A percentile compares a stretch with the other conserved stretches of the same genome.
Conservation (phyloP, 1,140 invertebrate species). For the Spodoptera litura region DNA sequence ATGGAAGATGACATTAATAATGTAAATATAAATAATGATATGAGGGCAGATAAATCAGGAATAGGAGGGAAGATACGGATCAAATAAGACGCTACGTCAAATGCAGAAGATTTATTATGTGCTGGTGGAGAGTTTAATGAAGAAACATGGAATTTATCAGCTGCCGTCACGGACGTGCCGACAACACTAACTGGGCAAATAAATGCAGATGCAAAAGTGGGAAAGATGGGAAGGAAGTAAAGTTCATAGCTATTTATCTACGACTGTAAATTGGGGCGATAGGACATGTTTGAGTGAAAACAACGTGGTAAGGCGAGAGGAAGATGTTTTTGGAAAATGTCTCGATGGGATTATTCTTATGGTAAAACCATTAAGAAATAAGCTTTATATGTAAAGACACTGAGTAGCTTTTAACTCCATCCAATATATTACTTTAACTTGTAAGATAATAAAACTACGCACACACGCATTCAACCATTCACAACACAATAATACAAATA, state of each 20-base stretch:
- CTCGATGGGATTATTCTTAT: neutral
- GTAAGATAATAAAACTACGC: too few species aligned
- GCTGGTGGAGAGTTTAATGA: conserved; percentile 39
- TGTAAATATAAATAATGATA: conserved; percentile 18
- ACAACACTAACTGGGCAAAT: conserved; percentile 44
- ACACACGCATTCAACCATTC: neutral
- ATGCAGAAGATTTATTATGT: conserved; percentile 51
- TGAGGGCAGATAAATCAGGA: conserved; percentile 31
- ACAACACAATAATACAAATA: neutral
- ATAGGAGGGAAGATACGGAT: conserved; percentile 45
- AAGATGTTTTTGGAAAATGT: neutral
- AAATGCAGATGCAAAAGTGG: conserved; percentile 43
- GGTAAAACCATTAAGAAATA: neutral
- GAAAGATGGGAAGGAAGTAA: neutral
- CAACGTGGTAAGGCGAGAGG: neutral
- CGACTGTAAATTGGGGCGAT: neutral
- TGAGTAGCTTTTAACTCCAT: neutral
- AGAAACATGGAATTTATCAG: conserved; percentile 50
- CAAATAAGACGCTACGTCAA: conserved; percentile 40
- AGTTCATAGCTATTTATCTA: neutral
- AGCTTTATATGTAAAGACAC: too few species aligned
- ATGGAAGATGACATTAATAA: conserved; percentile 36
- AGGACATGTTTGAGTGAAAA: neutral
- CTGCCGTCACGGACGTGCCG: conserved; percentile 33
- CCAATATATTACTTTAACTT: too few species aligned